phyloP scores from a whole-genome alignment of 2,888 invertebrate species.

The Drosophila formosana region DNA sequence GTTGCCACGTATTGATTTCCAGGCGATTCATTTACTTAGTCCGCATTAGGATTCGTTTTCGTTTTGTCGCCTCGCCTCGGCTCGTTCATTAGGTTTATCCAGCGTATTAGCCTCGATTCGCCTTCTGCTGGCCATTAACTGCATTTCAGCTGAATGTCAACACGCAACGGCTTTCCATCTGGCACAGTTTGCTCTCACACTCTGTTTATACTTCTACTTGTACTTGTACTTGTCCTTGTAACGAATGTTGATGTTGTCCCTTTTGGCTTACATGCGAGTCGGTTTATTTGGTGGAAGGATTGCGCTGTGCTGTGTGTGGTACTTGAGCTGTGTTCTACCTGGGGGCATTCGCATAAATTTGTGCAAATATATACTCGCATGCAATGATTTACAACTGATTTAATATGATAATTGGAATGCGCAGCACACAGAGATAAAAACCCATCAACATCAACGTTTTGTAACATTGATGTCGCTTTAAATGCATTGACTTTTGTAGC shows the following conservation, averaged over 20 bases:
- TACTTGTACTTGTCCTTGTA: constrained; percentile 11
- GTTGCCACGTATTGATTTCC: constrained; percentile 5
- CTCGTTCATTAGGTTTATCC: constrained; percentile 25
- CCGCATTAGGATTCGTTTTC: background rate
- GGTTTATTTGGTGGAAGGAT: constrained; percentile 55
- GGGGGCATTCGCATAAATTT: constrained; percentile 56
- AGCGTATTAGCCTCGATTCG: constrained; percentile 14
- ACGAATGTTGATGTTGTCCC: constrained; percentile 13
- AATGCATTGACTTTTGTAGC: constrained; percentile 58
- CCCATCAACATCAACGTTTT: constrained; percentile 37
- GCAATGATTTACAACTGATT: constrained; percentile 73
- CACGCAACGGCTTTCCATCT: background rate
- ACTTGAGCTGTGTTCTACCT: constrained; percentile 8
- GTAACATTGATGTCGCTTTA: constrained; percentile 49
- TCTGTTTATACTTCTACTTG: background rate
- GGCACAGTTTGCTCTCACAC: constrained; percentile 7
- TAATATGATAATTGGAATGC: constrained; percentile 69
- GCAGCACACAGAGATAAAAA: constrained; percentile 54
- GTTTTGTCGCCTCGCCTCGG: background rate
- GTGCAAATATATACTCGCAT: constrained; percentile 54
- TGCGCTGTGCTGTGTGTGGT: constrained; percentile 12
- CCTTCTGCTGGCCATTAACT: constrained; percentile 52
- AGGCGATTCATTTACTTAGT: constrained; percentile 12
- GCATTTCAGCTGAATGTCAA: constrained; percentile 62
- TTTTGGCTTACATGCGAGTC: constrained; percentile 7